Base-by-base conservation (phyloP, 2,888 invertebrate species). In the Quadroppia sp. region DNA sequence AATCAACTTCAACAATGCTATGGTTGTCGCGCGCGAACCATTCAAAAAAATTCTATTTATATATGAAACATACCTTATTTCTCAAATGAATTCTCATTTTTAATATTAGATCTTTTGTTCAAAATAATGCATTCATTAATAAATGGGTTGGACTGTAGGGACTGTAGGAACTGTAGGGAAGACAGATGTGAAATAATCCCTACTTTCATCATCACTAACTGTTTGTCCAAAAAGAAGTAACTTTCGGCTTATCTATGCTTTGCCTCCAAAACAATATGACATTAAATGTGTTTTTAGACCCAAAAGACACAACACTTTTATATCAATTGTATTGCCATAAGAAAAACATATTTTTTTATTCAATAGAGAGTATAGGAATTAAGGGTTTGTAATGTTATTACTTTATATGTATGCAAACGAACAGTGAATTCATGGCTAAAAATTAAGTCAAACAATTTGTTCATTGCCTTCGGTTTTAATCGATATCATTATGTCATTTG, bases 211-310 rank as follows among this genome's bases (percentile, higher is more conserved):
- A 20, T 53, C 17, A 15, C 13, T 1, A 53, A 53, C 53, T 53
- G 53, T 53, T 53, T 53, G 53, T 53, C 53, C 53, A 53, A 53
- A n/a, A 53, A 20, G 7, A 3, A 53, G 23, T 53, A 53, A 4
- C 13, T 20, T 13, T 53, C 23, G 53, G 53, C 53, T 53, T 53
- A 53, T 53, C 53, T 53, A 25, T 4, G 53, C 53, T 53, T 53
- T 53, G 53, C 13, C 2, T 9, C 36, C 11, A 53, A 53, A 53
- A 53, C 53, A 53, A 45, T 45, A 53, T 25, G 28, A 25, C 53
- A 53, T 23, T n/a, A 53, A 53, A 53, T 53, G 53, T 53, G 53
- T 53, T 53, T 20, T 53, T 20, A 13, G 23, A 7, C 53, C 23
- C 50, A 50, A 25, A 53, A 53, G 53, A 53, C 23, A 53, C 23